Evolutionary conservation across 2,797 vertebrate species (phyloP).

Genomic region (Gadopsis marmoratus): DNA sequence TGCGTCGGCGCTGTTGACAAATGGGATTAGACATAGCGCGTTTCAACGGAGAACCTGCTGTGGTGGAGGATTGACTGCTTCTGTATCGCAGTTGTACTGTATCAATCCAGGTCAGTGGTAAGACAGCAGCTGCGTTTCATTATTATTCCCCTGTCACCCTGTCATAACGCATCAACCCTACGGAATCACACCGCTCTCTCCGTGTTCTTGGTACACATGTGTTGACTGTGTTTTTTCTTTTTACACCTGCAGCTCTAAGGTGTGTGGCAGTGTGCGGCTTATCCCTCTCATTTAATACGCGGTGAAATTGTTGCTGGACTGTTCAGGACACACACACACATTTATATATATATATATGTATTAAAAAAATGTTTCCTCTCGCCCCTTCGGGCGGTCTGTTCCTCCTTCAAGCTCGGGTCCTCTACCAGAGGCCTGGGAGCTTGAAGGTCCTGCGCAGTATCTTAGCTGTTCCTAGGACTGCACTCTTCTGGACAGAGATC

Average conservation of each 20-base stretch:
- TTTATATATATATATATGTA: neutral
- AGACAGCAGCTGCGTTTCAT: slow-evolving; percentile 70
- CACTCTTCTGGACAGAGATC: too few relatives aligned
- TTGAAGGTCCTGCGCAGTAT: too few relatives aligned
- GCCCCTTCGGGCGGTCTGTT: too few relatives aligned
- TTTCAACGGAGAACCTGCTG: slow-evolving; percentile 50
- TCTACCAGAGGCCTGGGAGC: too few relatives aligned
- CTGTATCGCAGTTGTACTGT: slow-evolving; percentile 50
- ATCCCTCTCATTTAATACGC: slow-evolving; percentile 63
- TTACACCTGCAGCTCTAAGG: slow-evolving; percentile 64
- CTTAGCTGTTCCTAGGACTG: too few relatives aligned
- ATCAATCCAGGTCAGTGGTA: slow-evolving; percentile 67
- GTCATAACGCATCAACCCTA: slow-evolving; percentile 59
- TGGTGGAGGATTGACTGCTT: slow-evolving; percentile 64
- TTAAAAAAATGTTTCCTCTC: too few relatives aligned
- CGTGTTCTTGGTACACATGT: slow-evolving; percentile 32
- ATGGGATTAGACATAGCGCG: slow-evolving; percentile 71
- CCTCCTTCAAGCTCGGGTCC: neutral
- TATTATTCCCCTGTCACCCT: slow-evolving; percentile 65
- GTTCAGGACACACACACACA: slow-evolving; percentile 12
- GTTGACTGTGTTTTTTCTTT: slow-evolving; percentile 45
- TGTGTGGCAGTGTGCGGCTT: slow-evolving; percentile 44
- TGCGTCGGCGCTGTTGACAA: slow-evolving; percentile 69
- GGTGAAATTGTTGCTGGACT: slow-evolving; percentile 53
- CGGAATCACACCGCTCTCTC: slow-evolving; percentile 22